Evolutionary conservation across 2,113 vertebrate species (phyloP), one percentile per base, ranked within the genome.

Genomic region (Apaloderma vittatum): DNA sequence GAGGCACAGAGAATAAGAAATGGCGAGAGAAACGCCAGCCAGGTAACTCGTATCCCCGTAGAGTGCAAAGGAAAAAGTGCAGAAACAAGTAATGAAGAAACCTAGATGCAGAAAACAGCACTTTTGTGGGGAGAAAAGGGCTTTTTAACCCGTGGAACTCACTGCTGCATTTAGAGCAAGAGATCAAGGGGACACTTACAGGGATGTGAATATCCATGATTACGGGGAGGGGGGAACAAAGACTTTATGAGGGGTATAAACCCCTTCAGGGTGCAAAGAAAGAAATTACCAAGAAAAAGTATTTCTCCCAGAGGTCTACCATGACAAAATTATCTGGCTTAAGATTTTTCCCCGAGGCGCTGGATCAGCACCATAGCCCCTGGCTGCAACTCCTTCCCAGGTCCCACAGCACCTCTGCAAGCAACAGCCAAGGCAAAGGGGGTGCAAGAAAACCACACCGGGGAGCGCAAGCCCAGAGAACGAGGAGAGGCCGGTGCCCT

Each of bases 41-140:
- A 7, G 58, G 61, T 9, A 12, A 26, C 61, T 16, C 15, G 0
- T 4, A 2, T 1, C 58, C 3, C 52, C 27, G 6, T 0, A 13
- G 34, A 0, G 3, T 1, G 26, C 5, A 2, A 15, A n/a, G 27
- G 34, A 7, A 20, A 63, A 29, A 54, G 5, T 0, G 2, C 24
- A 29, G 10, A 13, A n/a, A n/a, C 20, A 9, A 9, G 46, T 7
- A 7, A 29, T 2, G 86, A 32, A 48, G 48, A 12, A 45, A 16
- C 46, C 7, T 3, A 8, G 49, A 1, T 16, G 15, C 59, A 55
- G 11, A 20, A 7, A 86, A 15, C 1, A 1, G 2, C 23, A 2
- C 48, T 27, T 11, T 55, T 3, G 6, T 5, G 27, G 36, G 32
- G 15, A 24, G 8, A 4, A 30, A 51, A 72, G 7, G 2, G 15